Evolutionary conservation across 2,888 invertebrate species (phyloP), one percentile per base, ranked within the genome.

Genomic region (Meloe dianella): DNA sequence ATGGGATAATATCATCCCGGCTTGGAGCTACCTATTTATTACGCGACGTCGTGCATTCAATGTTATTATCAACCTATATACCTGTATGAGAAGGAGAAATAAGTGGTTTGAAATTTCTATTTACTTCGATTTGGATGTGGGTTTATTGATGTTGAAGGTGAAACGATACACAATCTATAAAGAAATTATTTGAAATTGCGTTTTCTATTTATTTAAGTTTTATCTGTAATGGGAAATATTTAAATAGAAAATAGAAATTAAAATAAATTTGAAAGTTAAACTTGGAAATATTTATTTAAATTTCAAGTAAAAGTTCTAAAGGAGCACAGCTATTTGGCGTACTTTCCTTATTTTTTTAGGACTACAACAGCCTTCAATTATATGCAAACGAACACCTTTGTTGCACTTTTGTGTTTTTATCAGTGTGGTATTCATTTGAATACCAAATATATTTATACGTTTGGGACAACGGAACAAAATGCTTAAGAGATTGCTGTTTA

Each of bases 61-160:
- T 75, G 78, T 75, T 78, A 77, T 78, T 78, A 78, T 77, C 77
- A 74, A 74, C 65, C 75, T 73, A 67, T 74, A 73, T 74, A 75
- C 74, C 73, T 72, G 69, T 67, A 72, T 71, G 71, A 64, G 64
- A 65, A 63, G 64, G 62, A 69, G 68, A 69, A 75, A 73, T 76
- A 75, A 77, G 74, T 71, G 76, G 72, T 74, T 72, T 69, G 73
- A 75, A 76, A 76, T 76, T 77, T 75, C 76, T 72, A 73, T 73
- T 74, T 69, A 66, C 71, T 62, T 59, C 61, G 35, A 63, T 24
- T 54, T 51, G 69, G 63, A 63, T 60, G 68, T 62, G 30, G n/a
- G 17, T 6, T 30, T 24, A 12, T 24, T 24, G 20, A 20, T 47
- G 47, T 8, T 47, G 20, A 47, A 0, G 20, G 47, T 20, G 20